These are phyloP conservation scores for Lasioglossum baleicum DNA, from an alignment of 1,140 invertebrate genomes.

Conservation along the genomic window DNA sequence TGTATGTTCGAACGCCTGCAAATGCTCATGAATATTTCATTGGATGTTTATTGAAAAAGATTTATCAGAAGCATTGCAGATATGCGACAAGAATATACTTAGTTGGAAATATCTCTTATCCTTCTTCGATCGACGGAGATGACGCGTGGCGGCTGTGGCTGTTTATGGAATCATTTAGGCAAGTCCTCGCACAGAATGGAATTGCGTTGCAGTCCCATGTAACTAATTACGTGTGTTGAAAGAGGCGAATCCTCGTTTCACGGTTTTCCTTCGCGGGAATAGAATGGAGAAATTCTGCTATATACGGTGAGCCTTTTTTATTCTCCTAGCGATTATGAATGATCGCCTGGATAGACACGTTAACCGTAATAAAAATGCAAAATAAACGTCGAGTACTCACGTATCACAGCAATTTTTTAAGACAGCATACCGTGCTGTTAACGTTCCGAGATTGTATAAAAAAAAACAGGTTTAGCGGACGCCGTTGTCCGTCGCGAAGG, in stretches of 20 bases:
- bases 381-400: background rate
- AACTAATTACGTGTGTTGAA: constrained; percentile 18
- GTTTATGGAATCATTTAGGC: constrained; percentile 36
- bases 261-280: background rate
- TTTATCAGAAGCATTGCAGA: constrained; percentile 19
- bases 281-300: background rate
- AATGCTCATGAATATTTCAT: constrained; percentile 39
- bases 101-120: constrained; percentile 12
- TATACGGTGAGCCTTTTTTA: background rate
- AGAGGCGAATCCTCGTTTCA: background rate
- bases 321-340: background rate
- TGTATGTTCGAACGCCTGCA: background rate
- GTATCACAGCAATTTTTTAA: background rate
- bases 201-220: constrained; percentile 20
- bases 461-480: background rate
- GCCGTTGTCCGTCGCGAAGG: too few relatives aligned
- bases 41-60: constrained; percentile 5
- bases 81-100: constrained; percentile 19
- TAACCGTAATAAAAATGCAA: background rate
- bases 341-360: background rate
- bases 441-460: background rate
- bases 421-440: background rate
- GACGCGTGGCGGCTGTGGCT: constrained; percentile 1
- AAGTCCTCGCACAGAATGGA: constrained; percentile 10
- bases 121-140: constrained; percentile 5